These are phyloP conservation scores for Crotophaga sulcirostris DNA, from an alignment of 2,113 vertebrate species.

Conservation along the genomic window DNA sequence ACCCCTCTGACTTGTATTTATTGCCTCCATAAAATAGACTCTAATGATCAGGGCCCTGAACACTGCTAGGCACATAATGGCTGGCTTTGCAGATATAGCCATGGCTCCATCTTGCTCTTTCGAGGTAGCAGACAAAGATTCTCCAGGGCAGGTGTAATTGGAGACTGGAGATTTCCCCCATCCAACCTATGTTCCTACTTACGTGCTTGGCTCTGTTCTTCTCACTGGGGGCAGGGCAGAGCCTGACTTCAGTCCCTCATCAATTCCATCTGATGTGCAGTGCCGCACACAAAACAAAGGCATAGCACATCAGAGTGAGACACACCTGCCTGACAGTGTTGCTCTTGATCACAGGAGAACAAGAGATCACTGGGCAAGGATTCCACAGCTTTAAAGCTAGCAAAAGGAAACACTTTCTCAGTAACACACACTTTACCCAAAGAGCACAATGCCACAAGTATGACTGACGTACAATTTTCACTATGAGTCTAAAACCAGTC, in stretches of 20 bases:
- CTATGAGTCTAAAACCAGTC: background rate
- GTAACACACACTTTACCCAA: background rate
- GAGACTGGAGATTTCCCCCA: background rate
- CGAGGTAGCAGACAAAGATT: background rate
- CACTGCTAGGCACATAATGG: background rate
- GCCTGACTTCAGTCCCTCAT: background rate
- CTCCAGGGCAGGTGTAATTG: background rate
- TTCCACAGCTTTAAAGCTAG: background rate
- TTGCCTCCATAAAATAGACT: background rate
- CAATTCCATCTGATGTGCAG: background rate
- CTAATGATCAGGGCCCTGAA: background rate
- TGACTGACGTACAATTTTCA: background rate
- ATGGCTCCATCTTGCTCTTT: background rate
- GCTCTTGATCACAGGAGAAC: background rate
- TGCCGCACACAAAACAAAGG: rapidly evolving
- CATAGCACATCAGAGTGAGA: background rate
- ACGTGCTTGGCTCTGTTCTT: background rate
- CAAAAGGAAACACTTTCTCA: background rate
- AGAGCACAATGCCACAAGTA: background rate
- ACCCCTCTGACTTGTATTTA: background rate
- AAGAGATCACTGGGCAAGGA: background rate
- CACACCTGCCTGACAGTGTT: background rate
- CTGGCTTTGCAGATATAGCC: background rate
- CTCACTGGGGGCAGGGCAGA: background rate
- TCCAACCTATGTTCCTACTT: background rate